A percentile compares a stretch with the other conserved stretches of the same genome.
Evolutionary conservation across 2,113 vertebrate species (phyloP).

Genomic region (Ceuthmochares aereus): DNA sequence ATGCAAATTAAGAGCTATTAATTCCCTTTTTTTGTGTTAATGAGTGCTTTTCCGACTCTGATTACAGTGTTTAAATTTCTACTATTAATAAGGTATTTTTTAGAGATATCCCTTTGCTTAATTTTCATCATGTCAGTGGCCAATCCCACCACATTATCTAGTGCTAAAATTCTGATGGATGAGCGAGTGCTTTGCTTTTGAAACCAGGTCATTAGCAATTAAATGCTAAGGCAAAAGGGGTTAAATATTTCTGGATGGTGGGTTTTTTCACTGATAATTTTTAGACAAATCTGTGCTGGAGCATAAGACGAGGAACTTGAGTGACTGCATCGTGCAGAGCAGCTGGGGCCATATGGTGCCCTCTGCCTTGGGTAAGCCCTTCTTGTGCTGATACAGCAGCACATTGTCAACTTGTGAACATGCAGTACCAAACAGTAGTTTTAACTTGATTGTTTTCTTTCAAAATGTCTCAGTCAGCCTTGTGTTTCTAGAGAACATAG

Average conservation of each 20-base stretch:
- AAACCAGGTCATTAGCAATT: neutral
- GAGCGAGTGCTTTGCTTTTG: neutral
- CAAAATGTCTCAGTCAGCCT: neutral
- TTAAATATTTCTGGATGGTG: neutral
- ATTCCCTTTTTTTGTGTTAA: neutral
- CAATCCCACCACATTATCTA: neutral
- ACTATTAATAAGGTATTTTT: neutral
- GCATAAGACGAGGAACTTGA: neutral
- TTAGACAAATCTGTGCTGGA: neutral
- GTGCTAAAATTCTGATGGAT: neutral
- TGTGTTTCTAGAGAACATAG: neutral
- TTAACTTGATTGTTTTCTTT: neutral
- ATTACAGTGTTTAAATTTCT: neutral
- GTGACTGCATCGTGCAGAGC: accelerated
- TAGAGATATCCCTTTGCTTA: neutral
- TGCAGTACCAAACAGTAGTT: neutral
- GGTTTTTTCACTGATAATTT: neutral
- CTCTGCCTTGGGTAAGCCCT: neutral
- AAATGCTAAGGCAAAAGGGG: neutral
- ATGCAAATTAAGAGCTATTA: neutral
- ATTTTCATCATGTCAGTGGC: neutral
- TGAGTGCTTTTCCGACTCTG: neutral
- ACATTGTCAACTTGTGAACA: neutral
- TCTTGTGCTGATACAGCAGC: neutral
- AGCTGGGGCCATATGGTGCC: neutral